Evolutionary conservation across 2,888 invertebrate species (phyloP).

Genomic region (Matsumyia berberina): DNA sequence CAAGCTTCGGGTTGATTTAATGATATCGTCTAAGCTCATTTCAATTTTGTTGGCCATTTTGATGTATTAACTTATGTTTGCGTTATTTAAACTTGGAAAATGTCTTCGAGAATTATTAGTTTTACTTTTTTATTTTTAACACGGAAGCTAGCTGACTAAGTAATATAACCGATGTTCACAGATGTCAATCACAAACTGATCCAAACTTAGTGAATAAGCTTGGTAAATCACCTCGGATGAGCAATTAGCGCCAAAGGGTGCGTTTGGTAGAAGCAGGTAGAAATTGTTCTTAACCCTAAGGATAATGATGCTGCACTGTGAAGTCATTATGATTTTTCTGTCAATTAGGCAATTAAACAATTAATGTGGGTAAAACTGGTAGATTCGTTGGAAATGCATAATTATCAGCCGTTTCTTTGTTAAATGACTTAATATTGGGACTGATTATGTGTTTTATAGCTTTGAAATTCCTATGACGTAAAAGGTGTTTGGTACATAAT

Average conservation of each 20-base stretch:
- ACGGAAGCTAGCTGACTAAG: neutral
- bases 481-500: no score
- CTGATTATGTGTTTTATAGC: no score
- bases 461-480: no score
- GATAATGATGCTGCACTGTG: no score
- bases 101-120: neutral
- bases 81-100: constrained; percentile 16
- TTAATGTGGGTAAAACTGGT: no score
- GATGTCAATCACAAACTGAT: constrained; percentile 47
- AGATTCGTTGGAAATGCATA: no score
- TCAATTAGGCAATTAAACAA: no score
- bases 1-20: constrained; percentile 90
- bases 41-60: constrained; percentile 97
- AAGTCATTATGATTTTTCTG: neutral
- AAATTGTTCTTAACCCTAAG: neutral
- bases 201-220: constrained; percentile 27
- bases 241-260: neutral
- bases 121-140: constrained; percentile 9
- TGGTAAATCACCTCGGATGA: neutral
- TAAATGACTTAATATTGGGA: no score
- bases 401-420: no score
- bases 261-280: constrained; percentile 4
- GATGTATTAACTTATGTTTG: constrained; percentile 77
- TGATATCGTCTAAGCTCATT: constrained; percentile 98
- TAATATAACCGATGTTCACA: constrained; percentile 25